Evolutionary conservation across 2,888 invertebrate species (phyloP).

Genomic region (Ceraclea dissimilis): DNA sequence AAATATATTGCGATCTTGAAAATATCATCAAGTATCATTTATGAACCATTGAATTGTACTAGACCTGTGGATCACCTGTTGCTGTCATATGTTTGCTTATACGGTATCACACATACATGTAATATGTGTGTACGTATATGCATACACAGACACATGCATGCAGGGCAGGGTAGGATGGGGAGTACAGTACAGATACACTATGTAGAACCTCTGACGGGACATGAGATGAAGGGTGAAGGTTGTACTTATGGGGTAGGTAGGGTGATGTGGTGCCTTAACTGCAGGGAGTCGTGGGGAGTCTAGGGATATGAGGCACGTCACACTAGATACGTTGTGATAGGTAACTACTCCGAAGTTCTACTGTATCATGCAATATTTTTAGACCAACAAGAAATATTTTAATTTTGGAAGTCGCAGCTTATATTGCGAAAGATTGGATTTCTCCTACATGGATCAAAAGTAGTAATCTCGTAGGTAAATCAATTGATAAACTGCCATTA

Average conservation of each 20-base stretch:
- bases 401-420: too few relatives aligned
- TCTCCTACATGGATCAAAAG: too few relatives aligned
- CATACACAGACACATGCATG: neutral
- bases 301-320: neutral
- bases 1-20: too few relatives aligned
- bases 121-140: neutral
- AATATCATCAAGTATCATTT: neutral
- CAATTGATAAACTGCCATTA: too few relatives aligned
- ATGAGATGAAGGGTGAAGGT: constrained; percentile 7
- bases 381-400: too few relatives aligned
- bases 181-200: neutral
- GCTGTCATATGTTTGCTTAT: constrained; percentile 2
- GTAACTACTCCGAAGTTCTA: too few relatives aligned
- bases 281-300: neutral
- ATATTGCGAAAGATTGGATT: too few relatives aligned
- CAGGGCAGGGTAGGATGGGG: neutral
- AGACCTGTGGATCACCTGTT: constrained; percentile 19
- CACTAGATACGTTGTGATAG: too few relatives aligned
- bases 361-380: too few relatives aligned
- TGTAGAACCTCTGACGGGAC: constrained; percentile 12
- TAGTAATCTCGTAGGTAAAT: too few relatives aligned
- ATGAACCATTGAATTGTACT: neutral
- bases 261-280: constrained; percentile 4
- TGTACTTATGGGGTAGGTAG: neutral
- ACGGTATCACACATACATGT: neutral